Conservation (phyloP, 2,797 vertebrate genomes). For the Dryobates pubescens region DNA sequence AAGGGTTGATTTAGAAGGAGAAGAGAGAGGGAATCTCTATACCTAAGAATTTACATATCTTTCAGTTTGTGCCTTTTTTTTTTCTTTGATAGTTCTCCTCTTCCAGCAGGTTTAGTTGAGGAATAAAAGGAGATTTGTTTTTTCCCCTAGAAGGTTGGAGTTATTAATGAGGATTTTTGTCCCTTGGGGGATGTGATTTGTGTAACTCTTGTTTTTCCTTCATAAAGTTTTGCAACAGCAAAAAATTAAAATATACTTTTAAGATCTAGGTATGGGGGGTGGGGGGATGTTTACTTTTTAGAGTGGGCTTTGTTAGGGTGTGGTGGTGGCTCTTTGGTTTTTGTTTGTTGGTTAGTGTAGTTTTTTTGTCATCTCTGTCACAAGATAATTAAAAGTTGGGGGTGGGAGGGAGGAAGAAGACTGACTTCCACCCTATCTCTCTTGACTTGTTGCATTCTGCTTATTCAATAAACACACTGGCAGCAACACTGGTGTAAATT, state of each 20-base stretch:
- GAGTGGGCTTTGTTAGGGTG: no score
- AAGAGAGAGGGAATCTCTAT: accelerated
- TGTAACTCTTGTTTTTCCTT: not conserved
- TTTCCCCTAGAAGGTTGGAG: not conserved
- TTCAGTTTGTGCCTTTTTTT: accelerated
- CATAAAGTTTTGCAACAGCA: not conserved
- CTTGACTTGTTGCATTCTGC: not conserved
- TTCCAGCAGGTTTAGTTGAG: accelerated
- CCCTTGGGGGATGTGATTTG: accelerated
- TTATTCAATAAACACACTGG: not conserved
- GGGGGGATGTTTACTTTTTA: no score
- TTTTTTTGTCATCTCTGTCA: accelerated
- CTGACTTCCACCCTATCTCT: accelerated
- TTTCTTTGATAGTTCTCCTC: not conserved
- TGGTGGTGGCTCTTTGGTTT: no score
- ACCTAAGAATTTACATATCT: not conserved
- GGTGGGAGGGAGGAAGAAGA: accelerated
- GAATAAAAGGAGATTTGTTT: not conserved
- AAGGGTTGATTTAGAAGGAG: accelerated
- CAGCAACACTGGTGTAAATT: not conserved
- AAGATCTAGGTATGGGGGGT: not conserved
- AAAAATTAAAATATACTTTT: not conserved
- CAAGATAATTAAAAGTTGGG: not conserved
- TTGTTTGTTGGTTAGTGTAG: accelerated
- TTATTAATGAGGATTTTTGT: not conserved